Conservation (phyloP, 2,113 vertebrate species). For the Alligator mississippiensis region DNA sequence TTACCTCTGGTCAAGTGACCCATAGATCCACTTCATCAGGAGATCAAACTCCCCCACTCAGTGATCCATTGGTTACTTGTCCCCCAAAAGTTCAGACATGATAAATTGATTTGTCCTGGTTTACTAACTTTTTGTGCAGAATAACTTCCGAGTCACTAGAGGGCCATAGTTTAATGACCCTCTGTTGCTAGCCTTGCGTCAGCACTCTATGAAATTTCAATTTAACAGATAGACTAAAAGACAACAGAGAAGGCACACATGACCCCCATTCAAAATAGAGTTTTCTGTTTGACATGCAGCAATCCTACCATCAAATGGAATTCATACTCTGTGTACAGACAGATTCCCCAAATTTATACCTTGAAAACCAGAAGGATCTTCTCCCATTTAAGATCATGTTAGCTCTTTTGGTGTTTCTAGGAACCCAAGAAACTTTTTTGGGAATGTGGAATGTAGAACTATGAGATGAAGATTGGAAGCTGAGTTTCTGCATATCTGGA, state of each 20-base stretch:
- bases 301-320: neutral
- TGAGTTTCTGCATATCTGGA: neutral
- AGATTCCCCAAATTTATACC: neutral
- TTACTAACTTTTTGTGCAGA: neutral
- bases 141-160: neutral
- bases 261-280: neutral
- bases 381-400: fast-evolving
- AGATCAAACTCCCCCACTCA: neutral
- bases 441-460: neutral
- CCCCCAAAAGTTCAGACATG: neutral
- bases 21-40: neutral
- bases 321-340: neutral
- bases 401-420: neutral
- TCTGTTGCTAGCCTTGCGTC: neutral
- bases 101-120: neutral
- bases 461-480: neutral
- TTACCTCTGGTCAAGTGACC: neutral
- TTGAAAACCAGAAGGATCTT: neutral
- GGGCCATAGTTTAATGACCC: neutral
- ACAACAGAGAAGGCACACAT: neutral
- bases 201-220: neutral
- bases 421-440: neutral
- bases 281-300: neutral
- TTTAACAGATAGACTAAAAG: neutral
- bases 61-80: neutral